Conservation (phyloP, 2,113 vertebrate genomes). For the Rhinopomastus cyanomelas region DNA sequence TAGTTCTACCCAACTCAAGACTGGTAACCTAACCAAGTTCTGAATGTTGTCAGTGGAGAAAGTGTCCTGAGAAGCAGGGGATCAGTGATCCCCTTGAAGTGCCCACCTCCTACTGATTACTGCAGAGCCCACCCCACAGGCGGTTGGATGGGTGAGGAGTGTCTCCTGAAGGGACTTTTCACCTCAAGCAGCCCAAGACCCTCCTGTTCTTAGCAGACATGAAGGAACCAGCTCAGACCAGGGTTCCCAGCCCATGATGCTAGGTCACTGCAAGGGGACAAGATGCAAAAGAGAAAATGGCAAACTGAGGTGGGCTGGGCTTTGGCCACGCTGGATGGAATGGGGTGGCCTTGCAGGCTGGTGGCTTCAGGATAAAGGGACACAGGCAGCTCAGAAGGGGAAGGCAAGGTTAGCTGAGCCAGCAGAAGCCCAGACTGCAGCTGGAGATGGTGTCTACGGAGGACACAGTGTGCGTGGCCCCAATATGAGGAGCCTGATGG, state of each 20-base stretch:
- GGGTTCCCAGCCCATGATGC: rapidly evolving
- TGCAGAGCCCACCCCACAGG: background rate
- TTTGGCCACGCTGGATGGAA: rapidly evolving
- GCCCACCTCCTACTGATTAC: background rate
- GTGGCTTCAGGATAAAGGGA: background rate
- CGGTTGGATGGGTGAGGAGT: background rate
- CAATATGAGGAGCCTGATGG: background rate
- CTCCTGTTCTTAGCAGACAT: background rate
- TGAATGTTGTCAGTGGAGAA: background rate
- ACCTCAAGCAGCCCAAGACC: rapidly evolving
- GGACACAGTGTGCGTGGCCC: background rate
- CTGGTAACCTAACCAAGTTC: background rate
- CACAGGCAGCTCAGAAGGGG: rapidly evolving
- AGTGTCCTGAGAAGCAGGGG: background rate
- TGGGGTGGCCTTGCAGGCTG: background rate
- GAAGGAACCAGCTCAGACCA: background rate
- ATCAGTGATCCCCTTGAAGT: rapidly evolving
- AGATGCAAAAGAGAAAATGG: rapidly evolving
- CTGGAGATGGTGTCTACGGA: rapidly evolving
- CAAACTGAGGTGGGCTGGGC: background rate
- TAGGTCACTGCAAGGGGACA: rapidly evolving
- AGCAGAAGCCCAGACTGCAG: background rate
- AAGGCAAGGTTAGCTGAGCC: background rate
- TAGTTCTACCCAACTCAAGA: background rate
- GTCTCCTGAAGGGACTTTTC: background rate